Conservation (phyloP, 1,140 invertebrate species). For the Periplaneta americana region DNA sequence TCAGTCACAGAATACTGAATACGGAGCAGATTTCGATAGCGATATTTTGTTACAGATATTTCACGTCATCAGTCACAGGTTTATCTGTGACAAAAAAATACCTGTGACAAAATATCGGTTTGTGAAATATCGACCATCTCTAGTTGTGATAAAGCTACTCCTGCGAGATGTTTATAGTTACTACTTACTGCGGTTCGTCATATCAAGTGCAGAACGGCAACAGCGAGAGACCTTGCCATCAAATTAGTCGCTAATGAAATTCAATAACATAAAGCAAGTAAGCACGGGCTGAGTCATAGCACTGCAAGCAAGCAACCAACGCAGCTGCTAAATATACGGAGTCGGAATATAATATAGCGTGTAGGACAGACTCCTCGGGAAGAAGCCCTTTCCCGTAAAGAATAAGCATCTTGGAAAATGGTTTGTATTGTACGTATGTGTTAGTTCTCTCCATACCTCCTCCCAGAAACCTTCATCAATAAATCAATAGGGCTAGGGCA, state of each 20-base stretch:
- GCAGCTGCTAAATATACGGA: constrained; percentile 21
- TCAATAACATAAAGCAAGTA: constrained; percentile 23
- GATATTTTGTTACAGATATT: too few relatives aligned
- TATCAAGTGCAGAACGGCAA: neutral
- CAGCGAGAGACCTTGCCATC: constrained; percentile 19
- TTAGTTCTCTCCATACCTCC: neutral
- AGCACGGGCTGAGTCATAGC: constrained; percentile 13
- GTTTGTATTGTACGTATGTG: neutral
- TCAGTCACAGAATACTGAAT: too few relatives aligned
- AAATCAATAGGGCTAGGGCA: constrained; percentile 23
- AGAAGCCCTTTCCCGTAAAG: neutral
- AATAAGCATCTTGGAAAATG: neutral
- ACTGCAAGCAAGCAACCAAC: constrained; percentile 10
- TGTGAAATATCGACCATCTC: too few relatives aligned
- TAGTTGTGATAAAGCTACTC: too few relatives aligned
- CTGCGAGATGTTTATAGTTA: neutral
- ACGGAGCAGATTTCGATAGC: too few relatives aligned
- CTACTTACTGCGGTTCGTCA: neutral
- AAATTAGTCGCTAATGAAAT: constrained; percentile 24
- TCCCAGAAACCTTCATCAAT: constrained; percentile 20
- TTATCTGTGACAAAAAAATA: too few relatives aligned
- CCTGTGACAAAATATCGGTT: too few relatives aligned
- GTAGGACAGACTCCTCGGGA: neutral
- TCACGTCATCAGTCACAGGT: too few relatives aligned
- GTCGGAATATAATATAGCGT: constrained; percentile 2